Evolutionary conservation across 1,140 invertebrate genomes (phyloP), one percentile per base, ranked within the genome.

Genomic region (Pogonomyrmex barbatus): DNA sequence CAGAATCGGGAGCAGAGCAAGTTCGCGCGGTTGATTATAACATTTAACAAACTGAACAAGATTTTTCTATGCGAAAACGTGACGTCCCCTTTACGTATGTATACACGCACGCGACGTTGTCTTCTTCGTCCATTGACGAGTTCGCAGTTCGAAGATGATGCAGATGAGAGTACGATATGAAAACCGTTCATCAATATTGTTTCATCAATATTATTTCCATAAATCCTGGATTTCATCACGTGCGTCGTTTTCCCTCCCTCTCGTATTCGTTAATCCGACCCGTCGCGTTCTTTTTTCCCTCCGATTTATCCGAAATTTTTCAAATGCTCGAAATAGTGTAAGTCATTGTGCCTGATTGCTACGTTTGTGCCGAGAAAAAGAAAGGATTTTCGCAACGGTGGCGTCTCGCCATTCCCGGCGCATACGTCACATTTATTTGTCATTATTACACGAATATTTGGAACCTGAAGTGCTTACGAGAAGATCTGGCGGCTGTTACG

Each of bases 191-290:
- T 78, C 60, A 60, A 78, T 65, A 47, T 78, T 65, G 42, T 47
- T 47, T 78, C 45, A 65, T 78, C 60, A 60, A 78, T 65, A 47
- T 78, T 65, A 30, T 47, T 65, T 63, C 17, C 76, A 17, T 79
- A 79, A 79, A 79, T 39, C 45, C 30, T 67, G 62, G 42, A 79
- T 67, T 79, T 45, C 12, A n/a, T 67, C 58, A 17, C 14, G 10
- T 12, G 42, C 4, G 30, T n/a, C 4, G 17, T 17, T 50, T n/a
- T 33, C 45, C 33, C 12, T 47, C 42, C 33, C 33, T 24, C 33
- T 36, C 24, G 2, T 10, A n/a, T 52, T 67, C 60, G 73, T 76
- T 60, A 60, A 39, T 60, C 39, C n/a, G 24, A 0, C 47, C 39
- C 52, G 24, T 50, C 42, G 4, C 3, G 33, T 50, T 3, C 12